phyloP scores from a whole-genome alignment of 2,888 invertebrate species.

The Doris montereyensis region DNA sequence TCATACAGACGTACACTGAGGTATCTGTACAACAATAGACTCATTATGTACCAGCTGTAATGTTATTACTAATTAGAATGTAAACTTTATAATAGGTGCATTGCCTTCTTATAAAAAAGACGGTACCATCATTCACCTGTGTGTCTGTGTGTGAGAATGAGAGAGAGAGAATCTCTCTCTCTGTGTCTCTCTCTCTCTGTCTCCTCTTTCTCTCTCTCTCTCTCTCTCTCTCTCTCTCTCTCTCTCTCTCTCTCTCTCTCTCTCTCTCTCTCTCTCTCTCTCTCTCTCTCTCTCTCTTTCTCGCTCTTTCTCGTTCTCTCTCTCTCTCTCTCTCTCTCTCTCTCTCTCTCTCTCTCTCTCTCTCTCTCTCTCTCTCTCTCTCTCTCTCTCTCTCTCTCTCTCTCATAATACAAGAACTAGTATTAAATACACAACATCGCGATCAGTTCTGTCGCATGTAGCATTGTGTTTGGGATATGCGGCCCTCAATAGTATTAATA shows the following conservation, averaged over 20 bases:
- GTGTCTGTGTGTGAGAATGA: no score
- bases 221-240: background rate
- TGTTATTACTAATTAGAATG: no score
- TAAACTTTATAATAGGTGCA: background rate
- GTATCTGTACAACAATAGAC: no score
- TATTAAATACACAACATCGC: no score
- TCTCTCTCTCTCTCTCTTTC: slow-evolving; percentile 28
- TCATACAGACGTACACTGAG: no score
- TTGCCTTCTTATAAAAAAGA: background rate
- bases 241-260: slow-evolving; percentile 23
- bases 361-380: slow-evolving; percentile 24
- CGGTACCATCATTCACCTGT: no score
- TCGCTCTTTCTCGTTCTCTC: slow-evolving; percentile 16
- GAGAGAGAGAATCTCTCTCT: background rate
- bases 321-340: background rate
- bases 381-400: slow-evolving; percentile 16
- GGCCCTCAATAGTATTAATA: no score
- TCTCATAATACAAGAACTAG: no score
- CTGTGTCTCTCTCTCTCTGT: slow-evolving; percentile 21
- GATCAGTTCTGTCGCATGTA: no score
- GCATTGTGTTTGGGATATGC: no score
- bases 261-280: slow-evolving; percentile 30
- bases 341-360: slow-evolving; percentile 33
- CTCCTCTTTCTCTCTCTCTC: background rate
- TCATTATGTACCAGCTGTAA: no score